Evolutionary conservation across 2,113 vertebrate genomes (phyloP), one percentile per base, ranked within the genome.

Genomic region (Pangasianodon hypophthalmus): DNA sequence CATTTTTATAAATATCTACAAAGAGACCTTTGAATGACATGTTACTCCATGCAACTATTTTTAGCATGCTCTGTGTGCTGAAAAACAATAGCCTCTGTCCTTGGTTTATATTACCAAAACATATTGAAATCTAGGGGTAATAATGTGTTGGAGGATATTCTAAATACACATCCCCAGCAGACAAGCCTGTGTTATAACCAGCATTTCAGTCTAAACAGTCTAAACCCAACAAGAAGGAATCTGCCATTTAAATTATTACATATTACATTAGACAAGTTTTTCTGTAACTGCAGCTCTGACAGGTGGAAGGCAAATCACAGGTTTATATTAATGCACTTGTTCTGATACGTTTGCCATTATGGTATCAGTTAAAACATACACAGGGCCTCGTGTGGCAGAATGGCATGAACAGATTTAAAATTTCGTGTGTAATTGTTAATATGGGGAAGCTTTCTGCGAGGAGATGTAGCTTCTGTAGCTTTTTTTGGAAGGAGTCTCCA

Each of bases 101-200:
- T 86, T 86, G 67, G 14, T 56, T 75, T 87, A 44, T 41, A 41
- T 62, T 62, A 84, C 26, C 21, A 56, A 62, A 26, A 84, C 18
- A 46, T 52, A 16, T 84, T 44, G 62, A 13, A 44, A 84, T 37
- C 3, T 24, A 44, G 37, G 10, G 37, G 19, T 24, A 60, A 16
- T 44, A 24, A 24, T 16, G 56, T 44, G 24, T 62, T 46, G 0
- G 1, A 62, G 19, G 58, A 84, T 62, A 62, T 84, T 83, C 19
- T 83, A 83, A 58, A 41, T 19, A 41, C 32, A 41, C 24, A 41
- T 24, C 13, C 81, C 19, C 18, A 84, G 82, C 24, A 41, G 21
- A 84, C 46, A 50, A 46, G 37, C 56, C 32, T 41, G 32, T 26
- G 32, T 26, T 60, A 13, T 60, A 16, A 60, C 44, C 54, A 24